A percentile compares a stretch with the other conserved stretches of the same genome.
These are phyloP conservation scores for Anguilla anguilla DNA, from an alignment of 2,797 vertebrate genomes.

Conservation along the genomic window DNA sequence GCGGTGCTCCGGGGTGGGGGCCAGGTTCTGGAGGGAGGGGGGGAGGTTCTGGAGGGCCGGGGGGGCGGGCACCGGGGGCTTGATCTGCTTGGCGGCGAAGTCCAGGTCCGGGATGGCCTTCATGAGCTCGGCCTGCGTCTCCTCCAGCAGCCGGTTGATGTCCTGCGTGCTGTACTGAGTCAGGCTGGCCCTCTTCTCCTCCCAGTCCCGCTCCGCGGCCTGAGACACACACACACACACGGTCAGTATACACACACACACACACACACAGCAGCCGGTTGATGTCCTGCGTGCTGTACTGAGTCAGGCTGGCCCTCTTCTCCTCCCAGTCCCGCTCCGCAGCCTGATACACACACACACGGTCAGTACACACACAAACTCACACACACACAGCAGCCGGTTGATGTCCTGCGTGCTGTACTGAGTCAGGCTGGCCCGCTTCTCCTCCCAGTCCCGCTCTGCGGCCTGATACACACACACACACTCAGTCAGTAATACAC, in stretches of 20 bases:
- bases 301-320: too few species aligned
- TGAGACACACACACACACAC: slow-evolving; percentile 50
- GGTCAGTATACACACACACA: background rate
- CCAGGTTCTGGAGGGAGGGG: slow-evolving; percentile 61
- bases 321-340: too few species aligned
- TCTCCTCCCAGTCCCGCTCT: too few species aligned
- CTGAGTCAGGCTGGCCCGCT: too few species aligned
- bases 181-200: slow-evolving; percentile 92
- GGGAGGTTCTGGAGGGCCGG: slow-evolving; percentile 62
- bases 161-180: slow-evolving; percentile 97
- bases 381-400: slow-evolving; percentile 14
- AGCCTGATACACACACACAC: background rate
- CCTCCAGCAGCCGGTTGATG: slow-evolving; percentile 95
- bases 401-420: too few species aligned
- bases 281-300: too few species aligned
- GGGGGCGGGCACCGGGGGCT: slow-evolving; percentile 57
- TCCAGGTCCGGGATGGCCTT: slow-evolving; percentile 98
- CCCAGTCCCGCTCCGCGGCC: slow-evolving; percentile 97
- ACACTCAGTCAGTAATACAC: too few species aligned
- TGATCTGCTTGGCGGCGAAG: slow-evolving; percentile 91
- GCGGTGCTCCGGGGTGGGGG: slow-evolving; percentile 83
- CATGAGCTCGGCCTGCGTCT: slow-evolving; percentile 96
- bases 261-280: background rate
- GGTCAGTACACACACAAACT: background rate
- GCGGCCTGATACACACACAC: slow-evolving; percentile 31